Base-by-base conservation (phyloP, 2,888 invertebrate species). In the Drosophila incognita region DNA sequence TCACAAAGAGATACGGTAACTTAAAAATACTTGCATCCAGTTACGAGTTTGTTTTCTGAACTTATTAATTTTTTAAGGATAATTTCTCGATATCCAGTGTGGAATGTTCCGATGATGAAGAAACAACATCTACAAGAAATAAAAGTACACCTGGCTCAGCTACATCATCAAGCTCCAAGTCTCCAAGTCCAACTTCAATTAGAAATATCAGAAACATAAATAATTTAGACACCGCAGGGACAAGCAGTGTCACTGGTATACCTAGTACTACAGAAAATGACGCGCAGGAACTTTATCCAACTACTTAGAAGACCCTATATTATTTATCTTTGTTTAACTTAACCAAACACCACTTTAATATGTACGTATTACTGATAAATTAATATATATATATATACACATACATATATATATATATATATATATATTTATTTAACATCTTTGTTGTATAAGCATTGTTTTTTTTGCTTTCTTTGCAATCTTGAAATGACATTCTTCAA, bases 101-200 rank as follows among this genome's bases (percentile, higher is more conserved):
- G 24, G 89, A 90, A 42, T 73, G 64, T 40, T 90, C 90, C 4
- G 91, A 90, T 42, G 91, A 91, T 49, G 91, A 90, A 21, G 89
- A 86, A 27, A 35, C 68, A 27, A 8, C 57, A 48, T 54, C 79
- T 27, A 51, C 59, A 48, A 54, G 18, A 29, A 63, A 60, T 24
- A 73, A 48, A 18, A 42, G 49, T 38, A 24, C 60, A 31, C 36
- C 67, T 33, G 48, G 61, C 49, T n/a, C 66, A 29, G 35, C 64
- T 29, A 48, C 27, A 24, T 68, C 54, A 36, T 42, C 61, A 33
- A 74, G 27, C 8, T 35, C 69, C 27, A 66, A 78, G 13, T 38
- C 36, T 56, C 27, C 53, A 74, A 66, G 48, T 35, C 66, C 65
- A 54, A 40, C 57, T 36, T 59, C 79, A 51, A 35, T 57, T 53